Percentiles rank a stretch among this genome's conserved stretches.
phyloP scores from a whole-genome alignment of 2,113 vertebrate species.

The Hyaena hyaena region DNA sequence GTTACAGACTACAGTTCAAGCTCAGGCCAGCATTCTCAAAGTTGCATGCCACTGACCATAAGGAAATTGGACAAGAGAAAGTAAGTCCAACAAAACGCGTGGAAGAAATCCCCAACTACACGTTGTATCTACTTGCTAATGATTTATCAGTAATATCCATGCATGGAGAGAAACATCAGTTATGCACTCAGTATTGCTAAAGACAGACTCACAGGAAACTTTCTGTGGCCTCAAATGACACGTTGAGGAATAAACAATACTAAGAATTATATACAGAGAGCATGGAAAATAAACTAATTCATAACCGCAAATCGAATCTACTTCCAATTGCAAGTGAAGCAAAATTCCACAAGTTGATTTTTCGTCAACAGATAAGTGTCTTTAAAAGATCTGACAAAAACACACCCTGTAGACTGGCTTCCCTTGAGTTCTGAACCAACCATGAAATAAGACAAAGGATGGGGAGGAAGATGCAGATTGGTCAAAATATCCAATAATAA shows the following conservation, averaged over 20 bases:
- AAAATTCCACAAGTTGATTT: slow-evolving; percentile 49
- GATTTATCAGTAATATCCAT: not conserved
- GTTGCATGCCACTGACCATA: not conserved
- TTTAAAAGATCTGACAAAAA: not conserved
- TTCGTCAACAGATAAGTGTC: not conserved
- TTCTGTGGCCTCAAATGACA: not conserved
- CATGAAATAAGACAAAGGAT: not conserved
- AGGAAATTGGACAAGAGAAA: slow-evolving; percentile 9
- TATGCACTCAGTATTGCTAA: not conserved
- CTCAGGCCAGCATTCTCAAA: not conserved
- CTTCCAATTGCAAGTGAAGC: not conserved
- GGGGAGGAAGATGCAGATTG: not conserved
- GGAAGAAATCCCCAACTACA: not conserved
- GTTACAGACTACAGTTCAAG: slow-evolving; percentile 46
- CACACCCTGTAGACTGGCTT: not conserved
- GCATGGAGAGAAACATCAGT: not conserved
- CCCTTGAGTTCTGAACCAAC: not conserved
- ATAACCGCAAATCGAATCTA: not conserved
- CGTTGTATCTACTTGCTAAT: not conserved
- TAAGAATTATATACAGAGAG: not conserved
- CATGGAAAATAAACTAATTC: not conserved
- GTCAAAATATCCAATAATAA: not conserved
- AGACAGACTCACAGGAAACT: not conserved
- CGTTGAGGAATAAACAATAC: not conserved
- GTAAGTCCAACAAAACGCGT: not conserved